Evolutionary conservation across 2,113 vertebrate genomes (phyloP).

Genomic region (Solea solea): DNA sequence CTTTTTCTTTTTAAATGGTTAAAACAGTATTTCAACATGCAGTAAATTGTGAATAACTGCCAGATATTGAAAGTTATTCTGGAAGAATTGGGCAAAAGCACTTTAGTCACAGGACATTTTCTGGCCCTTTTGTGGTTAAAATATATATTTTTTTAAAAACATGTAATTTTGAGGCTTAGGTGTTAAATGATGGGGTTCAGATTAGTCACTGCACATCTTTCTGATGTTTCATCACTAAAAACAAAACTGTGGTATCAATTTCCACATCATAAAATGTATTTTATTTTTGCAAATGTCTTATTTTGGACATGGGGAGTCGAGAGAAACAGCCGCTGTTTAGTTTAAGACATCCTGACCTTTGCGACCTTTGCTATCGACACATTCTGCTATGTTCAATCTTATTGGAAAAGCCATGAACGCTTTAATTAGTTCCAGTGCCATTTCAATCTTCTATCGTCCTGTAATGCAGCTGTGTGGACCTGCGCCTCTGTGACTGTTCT

Average conservation of each 20-base stretch:
- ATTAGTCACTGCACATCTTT: neutral
- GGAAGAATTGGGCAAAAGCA: no score
- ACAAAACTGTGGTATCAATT: slow-evolving; percentile 1
- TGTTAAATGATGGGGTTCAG: no score
- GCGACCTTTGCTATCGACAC: slow-evolving; percentile 23
- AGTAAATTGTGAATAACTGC: no score
- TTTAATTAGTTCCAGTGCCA: slow-evolving; percentile 29
- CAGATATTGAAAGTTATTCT: no score
- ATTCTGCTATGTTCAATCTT: slow-evolving; percentile 7
- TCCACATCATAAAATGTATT: neutral
- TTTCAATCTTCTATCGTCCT: slow-evolving; percentile 47
- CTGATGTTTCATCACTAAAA: slow-evolving; percentile 9
- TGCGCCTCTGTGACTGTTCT: slow-evolving; percentile 1
- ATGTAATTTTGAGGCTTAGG: no score
- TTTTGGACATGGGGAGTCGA: neutral
- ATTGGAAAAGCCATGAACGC: slow-evolving; percentile 31
- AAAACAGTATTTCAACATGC: no score
- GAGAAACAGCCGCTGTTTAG: neutral
- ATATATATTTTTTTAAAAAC: no score
- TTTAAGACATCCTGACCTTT: slow-evolving; percentile 13
- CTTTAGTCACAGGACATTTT: no score
- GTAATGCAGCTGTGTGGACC: slow-evolving; percentile 13
- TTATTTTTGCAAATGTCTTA: neutral
- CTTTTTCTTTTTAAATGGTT: no score
- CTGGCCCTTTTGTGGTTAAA: no score